A percentile compares a stretch with the other conserved stretches of the same genome.
Conservation (phyloP, 2,888 invertebrate genomes). For the Hirudinaria manillensis region DNA sequence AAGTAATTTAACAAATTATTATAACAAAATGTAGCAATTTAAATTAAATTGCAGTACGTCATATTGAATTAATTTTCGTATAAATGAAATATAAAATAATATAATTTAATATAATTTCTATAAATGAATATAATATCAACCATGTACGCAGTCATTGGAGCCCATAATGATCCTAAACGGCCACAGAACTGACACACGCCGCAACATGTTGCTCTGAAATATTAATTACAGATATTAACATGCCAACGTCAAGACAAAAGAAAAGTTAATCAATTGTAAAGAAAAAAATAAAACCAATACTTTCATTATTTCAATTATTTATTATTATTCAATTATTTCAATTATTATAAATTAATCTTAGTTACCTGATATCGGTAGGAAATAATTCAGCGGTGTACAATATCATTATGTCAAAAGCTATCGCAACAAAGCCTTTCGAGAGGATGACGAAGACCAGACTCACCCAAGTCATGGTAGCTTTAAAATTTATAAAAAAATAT, state of each 20-base stretch:
- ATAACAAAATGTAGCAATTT: neutral
- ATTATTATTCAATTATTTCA: too few relatives aligned
- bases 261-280: too few relatives aligned
- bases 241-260: too few relatives aligned
- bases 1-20: neutral
- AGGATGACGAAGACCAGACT: conserved; percentile 28
- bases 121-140: neutral
- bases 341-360: too few relatives aligned
- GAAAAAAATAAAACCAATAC: too few relatives aligned
- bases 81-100: neutral
- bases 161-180: conserved; percentile 12
- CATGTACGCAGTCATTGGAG: conserved; percentile 13
- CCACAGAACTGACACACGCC: conserved; percentile 24
- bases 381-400: conserved; percentile 37
- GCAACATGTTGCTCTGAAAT: conserved; percentile 14
- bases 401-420: conserved; percentile 35
- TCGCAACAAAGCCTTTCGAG: conserved; percentile 35
- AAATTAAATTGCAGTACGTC: neutral
- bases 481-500: too few relatives aligned
- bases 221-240: too few relatives aligned
- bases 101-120: neutral
- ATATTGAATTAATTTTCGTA: neutral
- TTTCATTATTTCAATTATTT: too few relatives aligned
- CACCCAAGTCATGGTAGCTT: conserved; percentile 18
- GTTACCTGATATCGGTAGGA: conserved; percentile 35